These are phyloP conservation scores for Carassius carassius DNA, from an alignment of 2,113 vertebrate species.

Conservation along the genomic window DNA sequence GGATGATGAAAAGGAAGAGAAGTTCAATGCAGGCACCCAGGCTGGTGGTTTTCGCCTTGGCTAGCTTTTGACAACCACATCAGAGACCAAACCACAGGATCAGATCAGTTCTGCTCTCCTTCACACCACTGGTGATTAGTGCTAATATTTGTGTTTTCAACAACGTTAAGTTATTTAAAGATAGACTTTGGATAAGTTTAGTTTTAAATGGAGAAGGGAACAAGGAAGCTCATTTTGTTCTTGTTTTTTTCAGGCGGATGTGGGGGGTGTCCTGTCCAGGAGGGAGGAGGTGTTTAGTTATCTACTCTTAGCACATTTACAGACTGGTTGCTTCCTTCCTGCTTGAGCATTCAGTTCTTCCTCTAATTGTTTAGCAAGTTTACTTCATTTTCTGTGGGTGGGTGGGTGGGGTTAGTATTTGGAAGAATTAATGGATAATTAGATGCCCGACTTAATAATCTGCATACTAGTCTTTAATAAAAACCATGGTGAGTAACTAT, in stretches of 20 bases:
- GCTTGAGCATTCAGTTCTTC: constrained; percentile 66
- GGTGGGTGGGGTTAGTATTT: not conserved
- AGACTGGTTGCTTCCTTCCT: constrained; percentile 66
- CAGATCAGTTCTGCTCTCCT: not conserved
- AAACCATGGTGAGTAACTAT: not conserved
- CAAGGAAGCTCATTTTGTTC: not conserved
- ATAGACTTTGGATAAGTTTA: not conserved
- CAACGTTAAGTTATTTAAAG: not conserved
- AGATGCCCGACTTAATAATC: not conserved
- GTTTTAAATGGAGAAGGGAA: not conserved
- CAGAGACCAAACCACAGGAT: not conserved
- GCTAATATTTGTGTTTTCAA: not conserved
- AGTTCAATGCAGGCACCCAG: not conserved
- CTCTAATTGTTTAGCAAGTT: constrained; percentile 56
- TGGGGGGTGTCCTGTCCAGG: constrained; percentile 54
- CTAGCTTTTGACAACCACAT: constrained; percentile 21
- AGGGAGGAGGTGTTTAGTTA: constrained; percentile 69
- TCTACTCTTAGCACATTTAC: constrained; percentile 71
- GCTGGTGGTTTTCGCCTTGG: not conserved
- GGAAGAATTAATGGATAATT: not conserved
- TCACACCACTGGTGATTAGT: not conserved
- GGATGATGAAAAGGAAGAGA: not conserved
- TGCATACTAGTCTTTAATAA: not conserved
- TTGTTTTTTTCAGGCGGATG: constrained; percentile 38
- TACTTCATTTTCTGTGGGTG: not conserved